phyloP scores from a whole-genome alignment of 2,113 vertebrate genomes.

The Mola mola region DNA sequence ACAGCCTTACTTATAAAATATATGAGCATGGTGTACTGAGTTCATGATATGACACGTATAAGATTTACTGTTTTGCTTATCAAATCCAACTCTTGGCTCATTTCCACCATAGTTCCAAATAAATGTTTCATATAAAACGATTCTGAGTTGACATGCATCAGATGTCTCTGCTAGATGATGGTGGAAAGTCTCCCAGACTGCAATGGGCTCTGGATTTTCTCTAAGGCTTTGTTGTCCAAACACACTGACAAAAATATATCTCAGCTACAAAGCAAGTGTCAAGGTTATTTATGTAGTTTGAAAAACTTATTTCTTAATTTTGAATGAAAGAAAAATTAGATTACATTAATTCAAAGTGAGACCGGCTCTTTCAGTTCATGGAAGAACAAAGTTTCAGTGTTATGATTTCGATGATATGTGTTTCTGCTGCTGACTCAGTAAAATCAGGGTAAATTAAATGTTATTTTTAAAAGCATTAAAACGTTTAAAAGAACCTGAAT shows the following conservation, averaged over 20 bases:
- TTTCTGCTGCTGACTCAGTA: too few relatives aligned
- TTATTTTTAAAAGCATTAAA: too few relatives aligned
- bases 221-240: slow-evolving; percentile 20
- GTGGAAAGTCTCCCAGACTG: slow-evolving; percentile 45
- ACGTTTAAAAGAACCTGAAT: too few relatives aligned
- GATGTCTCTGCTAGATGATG: slow-evolving; percentile 33
- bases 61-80: slow-evolving; percentile 1
- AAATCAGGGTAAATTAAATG: too few relatives aligned
- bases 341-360: too few relatives aligned
- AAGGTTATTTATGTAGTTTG: too few relatives aligned
- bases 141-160: slow-evolving; percentile 25
- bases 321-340: too few relatives aligned
- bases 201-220: slow-evolving; percentile 46
- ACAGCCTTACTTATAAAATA: neutral
- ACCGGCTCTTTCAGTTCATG: too few relatives aligned
- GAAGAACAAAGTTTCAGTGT: too few relatives aligned
- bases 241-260: slow-evolving; percentile 1
- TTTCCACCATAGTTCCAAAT: slow-evolving; percentile 24
- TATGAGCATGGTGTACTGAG: neutral
- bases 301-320: too few relatives aligned
- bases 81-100: slow-evolving; percentile 2
- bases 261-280: too few relatives aligned
- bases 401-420: too few relatives aligned
- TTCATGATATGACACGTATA: neutral
- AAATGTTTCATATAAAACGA: slow-evolving; percentile 55